Evolutionary conservation across 1,140 invertebrate genomes (phyloP), one percentile per base, ranked within the genome.

Genomic region (Drepana arcuata): DNA sequence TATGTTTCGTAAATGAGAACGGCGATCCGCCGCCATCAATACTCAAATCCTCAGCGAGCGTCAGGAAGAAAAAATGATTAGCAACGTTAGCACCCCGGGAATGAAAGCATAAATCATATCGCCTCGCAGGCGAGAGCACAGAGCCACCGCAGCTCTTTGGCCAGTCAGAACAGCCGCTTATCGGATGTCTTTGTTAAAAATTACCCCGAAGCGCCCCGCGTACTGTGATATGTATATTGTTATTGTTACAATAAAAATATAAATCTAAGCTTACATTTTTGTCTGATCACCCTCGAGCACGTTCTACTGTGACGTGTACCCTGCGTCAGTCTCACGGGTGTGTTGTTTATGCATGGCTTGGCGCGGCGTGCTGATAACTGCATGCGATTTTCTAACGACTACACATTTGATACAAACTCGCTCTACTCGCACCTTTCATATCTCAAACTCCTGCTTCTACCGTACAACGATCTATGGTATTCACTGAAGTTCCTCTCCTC

Each of bases 1-100:
- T 92, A 65, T 86, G 89, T 79, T 83, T 92, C 62, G 65, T 83
- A 42, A 80, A 82, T 50, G 86, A 87, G 59, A 86, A 86, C 48
- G 87, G 85, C 62, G 85, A 86, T 61, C 74, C 82, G 26, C 77
- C 84, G 43, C 85, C 84, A 42, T 77, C 83, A 23, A 81, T 84
- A 57, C 64, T 75, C 55, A 84, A 84, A 63, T 60, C 75, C 48
- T 77, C 73, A 53, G 78, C 72, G 60, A 83, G 73, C 65, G 71
- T 83, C 57, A 69, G 72, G 62, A 82, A 81, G 72, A 84, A 80
- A 82, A 77, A 80, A 78, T 77, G 64, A 81, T 60, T 51, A 51
- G 38, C 44, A 26, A 53, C 41, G 28, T 39, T 49, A 32, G 53
- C 30, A 44, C 57, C 44, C 55, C 41, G 59, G 49, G 34, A 63